Conservation (phyloP, 2,797 vertebrate genomes). For the Smutsia temminckii region DNA sequence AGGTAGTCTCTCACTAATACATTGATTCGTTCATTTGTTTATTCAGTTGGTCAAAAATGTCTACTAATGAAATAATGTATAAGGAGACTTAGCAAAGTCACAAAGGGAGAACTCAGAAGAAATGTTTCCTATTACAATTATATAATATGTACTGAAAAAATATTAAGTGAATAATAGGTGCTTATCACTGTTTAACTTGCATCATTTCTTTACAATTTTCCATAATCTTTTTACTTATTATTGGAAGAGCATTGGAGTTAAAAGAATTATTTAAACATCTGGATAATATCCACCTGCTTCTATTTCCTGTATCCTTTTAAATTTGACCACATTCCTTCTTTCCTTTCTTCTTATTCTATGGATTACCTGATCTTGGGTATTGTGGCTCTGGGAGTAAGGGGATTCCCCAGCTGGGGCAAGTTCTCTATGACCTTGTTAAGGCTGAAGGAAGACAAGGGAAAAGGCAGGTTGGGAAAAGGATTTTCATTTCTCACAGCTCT, state of each 20-base stretch:
- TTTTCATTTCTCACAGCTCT: too few relatives aligned
- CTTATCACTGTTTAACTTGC: not conserved
- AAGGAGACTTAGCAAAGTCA: not conserved
- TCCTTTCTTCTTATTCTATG: not conserved
- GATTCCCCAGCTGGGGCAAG: too few relatives aligned
- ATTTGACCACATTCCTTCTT: not conserved
- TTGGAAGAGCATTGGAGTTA: not conserved
- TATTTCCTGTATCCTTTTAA: not conserved
- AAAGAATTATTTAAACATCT: not conserved
- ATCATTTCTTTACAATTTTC: slow-evolving; percentile 2
- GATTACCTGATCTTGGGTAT: not conserved
- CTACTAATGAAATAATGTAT: not conserved
- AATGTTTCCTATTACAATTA: not conserved
- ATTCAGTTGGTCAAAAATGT: not conserved
- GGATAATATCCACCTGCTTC: not conserved
- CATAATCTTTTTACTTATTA: not conserved
- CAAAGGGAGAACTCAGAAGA: not conserved
- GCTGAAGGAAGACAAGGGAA: too few relatives aligned
- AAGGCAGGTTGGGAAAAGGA: too few relatives aligned
- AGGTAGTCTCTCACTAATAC: not conserved
- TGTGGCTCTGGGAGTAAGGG: too few relatives aligned
- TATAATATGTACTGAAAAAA: not conserved
- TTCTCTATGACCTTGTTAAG: too few relatives aligned
- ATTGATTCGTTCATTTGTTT: not conserved
- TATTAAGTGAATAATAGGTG: not conserved